These are phyloP conservation scores for Drosophila simulans DNA, from an alignment of 1,140 invertebrate species.

Conservation along the genomic window DNA sequence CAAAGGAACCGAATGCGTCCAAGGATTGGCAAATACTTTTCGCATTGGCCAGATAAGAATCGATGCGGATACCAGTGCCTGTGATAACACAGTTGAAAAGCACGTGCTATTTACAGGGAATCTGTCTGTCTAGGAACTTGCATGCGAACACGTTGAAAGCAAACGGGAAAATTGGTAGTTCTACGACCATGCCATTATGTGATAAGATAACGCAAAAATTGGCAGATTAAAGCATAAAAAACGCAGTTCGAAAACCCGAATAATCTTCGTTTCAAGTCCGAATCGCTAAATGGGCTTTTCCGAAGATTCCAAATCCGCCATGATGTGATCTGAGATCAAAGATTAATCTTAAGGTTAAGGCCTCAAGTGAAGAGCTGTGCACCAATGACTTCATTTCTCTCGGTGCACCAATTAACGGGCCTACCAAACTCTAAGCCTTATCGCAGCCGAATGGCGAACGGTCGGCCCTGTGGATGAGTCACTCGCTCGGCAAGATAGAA, in stretches of 20 bases:
- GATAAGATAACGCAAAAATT: neutral
- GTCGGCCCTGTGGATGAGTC: slow-evolving; percentile 18
- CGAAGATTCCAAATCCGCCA: too few relatives aligned
- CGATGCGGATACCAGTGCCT: neutral
- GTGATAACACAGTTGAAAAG: neutral
- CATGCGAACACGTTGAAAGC: too few relatives aligned
- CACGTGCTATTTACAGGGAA: slow-evolving; percentile 1
- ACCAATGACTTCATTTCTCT: neutral
- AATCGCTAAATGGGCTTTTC: too few relatives aligned
- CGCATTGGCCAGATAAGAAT: slow-evolving; percentile 31
- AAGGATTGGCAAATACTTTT: slow-evolving; percentile 32
- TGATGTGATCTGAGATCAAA: too few relatives aligned
- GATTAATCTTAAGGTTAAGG: too few relatives aligned
- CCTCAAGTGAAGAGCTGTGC: too few relatives aligned
- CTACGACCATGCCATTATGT: too few relatives aligned
- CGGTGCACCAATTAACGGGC: neutral
- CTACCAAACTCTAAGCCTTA: slow-evolving; percentile 1
- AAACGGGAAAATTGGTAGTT: too few relatives aligned
- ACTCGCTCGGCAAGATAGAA: neutral
- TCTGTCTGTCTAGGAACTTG: neutral
- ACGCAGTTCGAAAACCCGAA: too few relatives aligned
- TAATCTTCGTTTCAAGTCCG: too few relatives aligned
- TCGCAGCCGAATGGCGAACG: slow-evolving; percentile 2
- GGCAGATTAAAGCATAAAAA: neutral
- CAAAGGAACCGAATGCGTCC: slow-evolving; percentile 3